A percentile compares a stretch with the other conserved stretches of the same genome.
These are phyloP conservation scores for Thymelicus sylvestris DNA, from an alignment of 2,888 invertebrate genomes.

Conservation along the genomic window DNA sequence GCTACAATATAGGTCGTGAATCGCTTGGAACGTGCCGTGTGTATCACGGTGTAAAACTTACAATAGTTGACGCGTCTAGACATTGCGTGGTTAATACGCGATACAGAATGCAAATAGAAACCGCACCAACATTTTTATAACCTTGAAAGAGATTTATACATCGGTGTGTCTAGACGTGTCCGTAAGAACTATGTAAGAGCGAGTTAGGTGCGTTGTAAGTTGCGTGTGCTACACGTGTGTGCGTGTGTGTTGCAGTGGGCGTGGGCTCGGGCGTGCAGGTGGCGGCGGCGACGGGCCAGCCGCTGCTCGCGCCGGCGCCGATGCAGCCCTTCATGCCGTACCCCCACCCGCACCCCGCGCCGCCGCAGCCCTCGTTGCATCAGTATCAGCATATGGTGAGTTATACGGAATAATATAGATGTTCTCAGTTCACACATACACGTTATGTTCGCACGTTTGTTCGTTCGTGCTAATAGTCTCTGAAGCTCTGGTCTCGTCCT, in stretches of 20 bases:
- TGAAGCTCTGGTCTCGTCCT: too few species aligned
- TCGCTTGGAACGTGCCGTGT: too few species aligned
- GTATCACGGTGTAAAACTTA: too few species aligned
- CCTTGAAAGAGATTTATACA: too few species aligned
- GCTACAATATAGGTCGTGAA: background rate
- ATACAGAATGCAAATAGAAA: too few species aligned
- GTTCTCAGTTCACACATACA: background rate
- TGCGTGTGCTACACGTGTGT: slow-evolving; percentile 9
- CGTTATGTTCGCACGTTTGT: too few species aligned
- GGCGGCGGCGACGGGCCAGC: slow-evolving; percentile 93
- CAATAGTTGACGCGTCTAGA: too few species aligned
- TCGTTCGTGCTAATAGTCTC: too few species aligned
- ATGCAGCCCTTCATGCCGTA: slow-evolving; percentile 88
- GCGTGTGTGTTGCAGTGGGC: slow-evolving; percentile 51
- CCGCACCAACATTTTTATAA: too few species aligned
- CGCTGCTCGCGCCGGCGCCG: slow-evolving; percentile 92
- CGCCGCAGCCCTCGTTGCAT: slow-evolving; percentile 60
- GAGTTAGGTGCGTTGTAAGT: background rate
- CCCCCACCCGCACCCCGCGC: slow-evolving; percentile 84
- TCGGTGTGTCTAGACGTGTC: too few species aligned
- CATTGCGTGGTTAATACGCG: too few species aligned
- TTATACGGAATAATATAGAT: background rate
- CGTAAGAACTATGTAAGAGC: too few species aligned
- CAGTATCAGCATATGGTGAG: slow-evolving; percentile 77
- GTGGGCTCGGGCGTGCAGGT: slow-evolving; percentile 89